These are phyloP conservation scores for Cephus pulcher DNA, from an alignment of 2,888 invertebrate genomes.

Conservation along the genomic window DNA sequence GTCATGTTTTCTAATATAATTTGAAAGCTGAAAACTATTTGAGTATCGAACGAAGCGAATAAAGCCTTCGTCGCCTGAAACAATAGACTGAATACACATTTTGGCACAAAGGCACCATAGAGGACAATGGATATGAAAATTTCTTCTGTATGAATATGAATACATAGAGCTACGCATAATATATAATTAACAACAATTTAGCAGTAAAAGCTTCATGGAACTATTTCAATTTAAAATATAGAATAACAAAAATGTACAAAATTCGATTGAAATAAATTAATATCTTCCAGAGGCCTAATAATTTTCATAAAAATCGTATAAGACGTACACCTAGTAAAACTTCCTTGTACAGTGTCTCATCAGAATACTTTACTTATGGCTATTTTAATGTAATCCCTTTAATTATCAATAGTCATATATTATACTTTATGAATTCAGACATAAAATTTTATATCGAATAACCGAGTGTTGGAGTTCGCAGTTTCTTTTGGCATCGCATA, in stretches of 20 bases:
- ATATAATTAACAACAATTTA: not conserved
- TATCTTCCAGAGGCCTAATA: not conserved
- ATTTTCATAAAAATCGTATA: not conserved
- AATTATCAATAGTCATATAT: constrained; percentile 17
- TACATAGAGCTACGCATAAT: not conserved
- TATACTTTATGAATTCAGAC: constrained; percentile 38
- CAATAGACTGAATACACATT: too few species aligned
- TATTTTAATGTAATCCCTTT: constrained; percentile 23
- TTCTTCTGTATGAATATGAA: not conserved
- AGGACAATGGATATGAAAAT: not conserved
- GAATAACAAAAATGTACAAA: not conserved
- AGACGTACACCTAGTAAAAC: not conserved
- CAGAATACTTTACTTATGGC: constrained; percentile 25
- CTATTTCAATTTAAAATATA: not conserved
- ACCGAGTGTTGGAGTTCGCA: constrained; percentile 29
- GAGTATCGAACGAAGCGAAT: too few species aligned
- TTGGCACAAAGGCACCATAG: too few species aligned
- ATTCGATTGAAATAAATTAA: not conserved
- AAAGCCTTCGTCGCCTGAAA: too few species aligned
- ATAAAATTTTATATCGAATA: constrained; percentile 31
- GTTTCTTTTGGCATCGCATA: constrained; percentile 21
- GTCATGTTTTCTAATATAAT: too few species aligned
- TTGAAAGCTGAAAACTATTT: too few species aligned
- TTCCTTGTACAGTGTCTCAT: constrained; percentile 1
- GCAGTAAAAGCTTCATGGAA: not conserved